A percentile compares a stretch with the other conserved stretches of the same genome.
Conservation (phyloP, 2,113 vertebrate species). For the Mesembrinibis cayennensis region DNA sequence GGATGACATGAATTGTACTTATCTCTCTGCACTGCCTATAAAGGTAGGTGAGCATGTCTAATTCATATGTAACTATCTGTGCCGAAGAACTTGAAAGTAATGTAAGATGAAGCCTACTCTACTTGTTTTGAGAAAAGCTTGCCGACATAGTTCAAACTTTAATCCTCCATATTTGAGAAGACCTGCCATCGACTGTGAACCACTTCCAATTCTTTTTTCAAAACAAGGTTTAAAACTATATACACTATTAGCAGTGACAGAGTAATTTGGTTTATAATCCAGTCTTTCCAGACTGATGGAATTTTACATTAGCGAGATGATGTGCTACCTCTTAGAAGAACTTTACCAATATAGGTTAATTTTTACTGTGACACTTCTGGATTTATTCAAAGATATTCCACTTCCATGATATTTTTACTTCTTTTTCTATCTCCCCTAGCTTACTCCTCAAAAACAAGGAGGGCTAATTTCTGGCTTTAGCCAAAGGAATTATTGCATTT, state of each 20-base stretch:
- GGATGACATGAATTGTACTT: neutral
- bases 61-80: neutral
- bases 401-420: neutral
- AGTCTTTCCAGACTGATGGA: neutral
- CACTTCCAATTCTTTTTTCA: neutral
- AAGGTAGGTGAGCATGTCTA: neutral
- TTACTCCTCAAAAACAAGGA: neutral
- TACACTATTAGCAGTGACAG: neutral
- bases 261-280: neutral
- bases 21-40: neutral
- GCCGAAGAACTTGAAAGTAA: neutral
- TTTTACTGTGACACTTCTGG: neutral
- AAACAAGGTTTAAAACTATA: neutral
- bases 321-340: neutral
- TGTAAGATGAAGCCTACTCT: neutral
- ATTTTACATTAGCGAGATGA: neutral
- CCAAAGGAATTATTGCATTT: neutral
- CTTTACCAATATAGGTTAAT: neutral
- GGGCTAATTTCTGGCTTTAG: neutral
- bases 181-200: fast-evolving
- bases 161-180: neutral
- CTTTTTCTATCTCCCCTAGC: neutral
- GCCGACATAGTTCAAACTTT: neutral
- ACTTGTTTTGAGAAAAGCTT: neutral
- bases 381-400: neutral